Evolutionary conservation across 2,888 invertebrate species (phyloP).

Genomic region (Halictus quadricinctus): DNA sequence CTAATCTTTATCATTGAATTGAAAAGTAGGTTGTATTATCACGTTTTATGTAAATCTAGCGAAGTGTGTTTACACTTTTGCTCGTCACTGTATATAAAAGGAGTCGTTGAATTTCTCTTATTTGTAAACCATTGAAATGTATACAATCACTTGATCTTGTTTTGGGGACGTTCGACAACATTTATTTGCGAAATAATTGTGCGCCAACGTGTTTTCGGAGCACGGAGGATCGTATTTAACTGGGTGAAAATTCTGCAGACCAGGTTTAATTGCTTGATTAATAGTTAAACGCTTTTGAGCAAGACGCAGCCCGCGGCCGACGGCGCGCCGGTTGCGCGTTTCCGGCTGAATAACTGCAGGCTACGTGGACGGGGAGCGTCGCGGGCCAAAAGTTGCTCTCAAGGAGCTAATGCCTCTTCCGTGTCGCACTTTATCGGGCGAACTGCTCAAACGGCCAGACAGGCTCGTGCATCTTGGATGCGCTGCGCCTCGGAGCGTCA

Average conservation of each 20-base stretch:
- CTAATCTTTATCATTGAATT: too few relatives aligned
- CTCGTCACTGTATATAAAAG: too few relatives aligned
- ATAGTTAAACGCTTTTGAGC: constrained; percentile 16
- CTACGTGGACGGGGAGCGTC: background rate
- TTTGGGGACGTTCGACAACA: background rate
- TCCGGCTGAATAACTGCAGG: constrained; percentile 10
- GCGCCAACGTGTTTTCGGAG: background rate
- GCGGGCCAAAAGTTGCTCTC: constrained; percentile 7
- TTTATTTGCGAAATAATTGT: background rate
- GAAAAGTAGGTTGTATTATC: too few relatives aligned
- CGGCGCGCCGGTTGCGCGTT: background rate
- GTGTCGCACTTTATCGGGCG: constrained; percentile 17
- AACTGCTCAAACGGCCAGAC: constrained; percentile 16
- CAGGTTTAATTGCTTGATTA: constrained; percentile 1
- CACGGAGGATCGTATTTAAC: background rate
- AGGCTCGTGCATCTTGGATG: constrained; percentile 14
- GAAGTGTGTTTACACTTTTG: too few relatives aligned
- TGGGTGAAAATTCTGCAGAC: background rate
- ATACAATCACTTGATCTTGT: background rate
- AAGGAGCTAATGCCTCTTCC: constrained; percentile 22
- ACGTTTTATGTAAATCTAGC: too few relatives aligned
- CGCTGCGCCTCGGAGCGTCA: background rate
- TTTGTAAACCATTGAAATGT: too few relatives aligned
- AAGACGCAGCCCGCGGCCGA: background rate
- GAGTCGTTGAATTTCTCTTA: too few relatives aligned